Conservation (phyloP, 1,140 invertebrate species). For the Hesperophylax magnus region DNA sequence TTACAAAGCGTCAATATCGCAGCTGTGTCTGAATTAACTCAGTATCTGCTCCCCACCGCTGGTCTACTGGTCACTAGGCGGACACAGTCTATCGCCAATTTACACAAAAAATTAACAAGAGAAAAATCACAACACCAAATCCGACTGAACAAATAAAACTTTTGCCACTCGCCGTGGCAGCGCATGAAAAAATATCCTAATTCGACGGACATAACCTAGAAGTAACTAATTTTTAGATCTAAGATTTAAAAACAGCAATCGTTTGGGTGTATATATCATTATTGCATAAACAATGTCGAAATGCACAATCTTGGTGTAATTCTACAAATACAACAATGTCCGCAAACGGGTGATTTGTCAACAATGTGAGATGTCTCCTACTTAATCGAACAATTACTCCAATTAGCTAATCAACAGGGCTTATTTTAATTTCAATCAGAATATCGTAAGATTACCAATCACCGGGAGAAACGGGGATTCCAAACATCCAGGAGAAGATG, state of each 20-base stretch:
- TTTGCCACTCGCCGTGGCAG: neutral
- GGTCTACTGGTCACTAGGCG: neutral
- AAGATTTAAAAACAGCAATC: slow-evolving; percentile 10
- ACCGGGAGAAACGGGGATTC: neutral
- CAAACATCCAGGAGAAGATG: neutral
- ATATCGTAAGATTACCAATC: neutral
- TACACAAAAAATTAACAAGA: neutral
- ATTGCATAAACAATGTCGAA: slow-evolving; percentile 2
- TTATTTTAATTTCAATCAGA: slow-evolving; percentile 6
- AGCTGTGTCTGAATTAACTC: slow-evolving; percentile 17
- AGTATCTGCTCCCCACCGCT: neutral
- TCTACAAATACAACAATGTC: slow-evolving; percentile 8
- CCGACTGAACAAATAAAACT: neutral
- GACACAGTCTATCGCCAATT: no score
- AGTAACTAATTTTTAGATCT: slow-evolving; percentile 7
- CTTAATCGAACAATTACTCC: neutral
- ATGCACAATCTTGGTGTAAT: slow-evolving; percentile 4
- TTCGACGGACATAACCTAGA: neutral
- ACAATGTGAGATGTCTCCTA: slow-evolving; percentile 44
- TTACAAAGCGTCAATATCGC: slow-evolving; percentile 40
- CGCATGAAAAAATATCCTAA: neutral
- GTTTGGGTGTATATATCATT: neutral
- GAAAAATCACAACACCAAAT: slow-evolving; percentile 23
- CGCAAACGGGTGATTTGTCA: slow-evolving; percentile 40
- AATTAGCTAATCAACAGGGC: slow-evolving; percentile 31